Percentiles rank a stretch among this genome's conserved stretches.
These are phyloP conservation scores for Coleophora deauratella DNA, from an alignment of 2,888 invertebrate species.

Conservation along the genomic window DNA sequence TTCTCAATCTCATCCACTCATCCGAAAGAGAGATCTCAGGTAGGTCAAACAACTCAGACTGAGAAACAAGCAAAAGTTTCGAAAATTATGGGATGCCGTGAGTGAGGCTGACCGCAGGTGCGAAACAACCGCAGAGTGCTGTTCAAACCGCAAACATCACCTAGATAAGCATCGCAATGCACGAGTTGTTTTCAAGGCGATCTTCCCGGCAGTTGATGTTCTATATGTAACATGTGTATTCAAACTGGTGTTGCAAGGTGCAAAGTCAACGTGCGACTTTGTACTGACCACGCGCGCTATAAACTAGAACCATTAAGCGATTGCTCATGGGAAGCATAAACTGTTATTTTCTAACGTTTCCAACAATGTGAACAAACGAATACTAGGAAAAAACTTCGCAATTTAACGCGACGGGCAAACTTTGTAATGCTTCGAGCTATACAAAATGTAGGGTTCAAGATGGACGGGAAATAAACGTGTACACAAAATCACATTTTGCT, in stretches of 20 bases:
- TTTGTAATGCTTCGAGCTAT: constrained; percentile 18
- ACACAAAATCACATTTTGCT: constrained; percentile 40
- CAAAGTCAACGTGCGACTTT: constrained; percentile 30
- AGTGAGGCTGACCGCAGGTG: constrained; percentile 51
- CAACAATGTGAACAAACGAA: constrained; percentile 29
- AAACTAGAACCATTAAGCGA: constrained; percentile 8
- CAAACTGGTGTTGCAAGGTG: constrained; percentile 47
- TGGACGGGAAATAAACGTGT: constrained; percentile 32
- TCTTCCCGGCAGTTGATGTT: constrained; percentile 45
- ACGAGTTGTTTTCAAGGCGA: constrained; percentile 45
- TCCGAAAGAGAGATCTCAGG: no score
- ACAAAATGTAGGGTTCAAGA: constrained; percentile 25
- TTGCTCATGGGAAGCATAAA: constrained; percentile 31
- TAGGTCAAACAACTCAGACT: constrained; percentile 19
- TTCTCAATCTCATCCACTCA: constrained; percentile 12
- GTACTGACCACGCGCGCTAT: constrained; percentile 31
- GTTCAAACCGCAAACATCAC: constrained; percentile 30
- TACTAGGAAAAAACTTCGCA: constrained; percentile 26
- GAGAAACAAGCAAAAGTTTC: constrained; percentile 18
- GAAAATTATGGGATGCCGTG: constrained; percentile 14
- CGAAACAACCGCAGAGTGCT: constrained; percentile 45
- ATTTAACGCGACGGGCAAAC: constrained; percentile 3
- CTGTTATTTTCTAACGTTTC: constrained; percentile 8
- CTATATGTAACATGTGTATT: constrained; percentile 64
- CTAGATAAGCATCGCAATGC: no score